Evolutionary conservation across 2,113 vertebrate genomes (phyloP).

Genomic region (Kryptolebias marmoratus): DNA sequence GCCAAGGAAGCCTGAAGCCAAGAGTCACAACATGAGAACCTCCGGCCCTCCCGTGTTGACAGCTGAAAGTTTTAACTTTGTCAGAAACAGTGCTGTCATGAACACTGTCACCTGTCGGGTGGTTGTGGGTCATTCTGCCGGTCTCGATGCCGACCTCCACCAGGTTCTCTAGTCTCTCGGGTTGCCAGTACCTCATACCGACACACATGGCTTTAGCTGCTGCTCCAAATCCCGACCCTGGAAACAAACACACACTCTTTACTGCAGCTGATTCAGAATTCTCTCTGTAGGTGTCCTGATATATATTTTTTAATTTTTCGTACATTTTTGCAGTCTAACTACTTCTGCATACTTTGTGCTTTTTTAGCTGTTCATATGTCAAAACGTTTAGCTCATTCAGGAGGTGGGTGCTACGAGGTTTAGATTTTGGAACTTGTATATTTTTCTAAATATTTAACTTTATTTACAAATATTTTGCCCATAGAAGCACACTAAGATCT

Average conservation of each 20-base stretch:
- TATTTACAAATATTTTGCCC: too few relatives aligned
- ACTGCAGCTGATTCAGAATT: neutral
- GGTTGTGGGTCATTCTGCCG: conserved; percentile 97
- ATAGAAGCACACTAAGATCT: too few relatives aligned
- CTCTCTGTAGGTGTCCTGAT: too few relatives aligned
- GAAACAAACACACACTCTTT: conserved; percentile 26
- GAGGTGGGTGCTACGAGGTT: too few relatives aligned
- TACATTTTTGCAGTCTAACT: too few relatives aligned
- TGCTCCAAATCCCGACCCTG: conserved; percentile 94
- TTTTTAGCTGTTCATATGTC: too few relatives aligned
- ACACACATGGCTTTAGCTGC: conserved; percentile 98
- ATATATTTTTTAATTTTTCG: too few relatives aligned
- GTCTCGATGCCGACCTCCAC: conserved; percentile 95
- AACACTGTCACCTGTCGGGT: conserved; percentile 89
- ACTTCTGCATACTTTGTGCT: too few relatives aligned
- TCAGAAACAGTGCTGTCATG: too few relatives aligned
- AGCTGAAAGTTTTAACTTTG: neutral
- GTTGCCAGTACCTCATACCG: conserved; percentile 96
- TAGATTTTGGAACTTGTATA: too few relatives aligned
- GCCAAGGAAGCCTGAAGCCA: conserved; percentile 88
- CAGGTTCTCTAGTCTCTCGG: conserved; percentile 86
- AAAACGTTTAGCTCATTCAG: too few relatives aligned
- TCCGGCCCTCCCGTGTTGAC: neutral
- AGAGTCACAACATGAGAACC: conserved; percentile 7
- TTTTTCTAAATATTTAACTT: too few relatives aligned